Percentiles rank a stretch among this genome's conserved stretches.
Evolutionary conservation across 2,888 invertebrate species (phyloP).

Genomic region (Neria commutata): DNA sequence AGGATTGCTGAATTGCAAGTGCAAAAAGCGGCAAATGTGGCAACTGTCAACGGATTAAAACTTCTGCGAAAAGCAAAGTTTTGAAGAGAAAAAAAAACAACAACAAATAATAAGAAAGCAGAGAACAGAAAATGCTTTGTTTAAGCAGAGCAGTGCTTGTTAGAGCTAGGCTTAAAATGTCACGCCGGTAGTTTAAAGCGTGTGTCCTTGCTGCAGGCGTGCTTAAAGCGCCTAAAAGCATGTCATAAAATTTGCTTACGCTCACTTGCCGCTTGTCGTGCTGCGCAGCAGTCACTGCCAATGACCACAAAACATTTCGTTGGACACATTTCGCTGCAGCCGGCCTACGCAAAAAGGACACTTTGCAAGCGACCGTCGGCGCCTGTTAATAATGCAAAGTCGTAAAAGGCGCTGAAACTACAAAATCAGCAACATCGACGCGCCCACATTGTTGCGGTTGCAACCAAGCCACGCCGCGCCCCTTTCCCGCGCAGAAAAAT

Average conservation of each 20-base stretch:
- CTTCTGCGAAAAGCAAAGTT: conserved; percentile 6
- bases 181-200: too few relatives aligned
- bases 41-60: conserved; percentile 15
- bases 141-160: too few relatives aligned
- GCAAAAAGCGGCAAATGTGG: background rate
- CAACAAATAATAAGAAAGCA: too few relatives aligned
- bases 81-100: too few relatives aligned
- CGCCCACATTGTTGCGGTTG: conserved; percentile 56
- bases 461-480: conserved; percentile 33
- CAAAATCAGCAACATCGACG: conserved; percentile 52
- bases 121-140: too few relatives aligned
- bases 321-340: conserved; percentile 35
- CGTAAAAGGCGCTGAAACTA: conserved; percentile 16
- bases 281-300: background rate
- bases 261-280: too few relatives aligned
- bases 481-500: conserved; percentile 48
- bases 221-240: too few relatives aligned
- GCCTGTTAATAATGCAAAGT: conserved; percentile 51
- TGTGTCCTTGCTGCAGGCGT: too few relatives aligned
- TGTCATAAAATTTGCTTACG: too few relatives aligned
- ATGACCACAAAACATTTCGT: conserved; percentile 50
- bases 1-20: background rate
- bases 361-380: conserved; percentile 42
- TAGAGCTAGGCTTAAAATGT: too few relatives aligned
- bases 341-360: conserved; percentile 33